Base-by-base conservation (phyloP, 2,888 invertebrate genomes). In the Callyntrura guangdongensis region DNA sequence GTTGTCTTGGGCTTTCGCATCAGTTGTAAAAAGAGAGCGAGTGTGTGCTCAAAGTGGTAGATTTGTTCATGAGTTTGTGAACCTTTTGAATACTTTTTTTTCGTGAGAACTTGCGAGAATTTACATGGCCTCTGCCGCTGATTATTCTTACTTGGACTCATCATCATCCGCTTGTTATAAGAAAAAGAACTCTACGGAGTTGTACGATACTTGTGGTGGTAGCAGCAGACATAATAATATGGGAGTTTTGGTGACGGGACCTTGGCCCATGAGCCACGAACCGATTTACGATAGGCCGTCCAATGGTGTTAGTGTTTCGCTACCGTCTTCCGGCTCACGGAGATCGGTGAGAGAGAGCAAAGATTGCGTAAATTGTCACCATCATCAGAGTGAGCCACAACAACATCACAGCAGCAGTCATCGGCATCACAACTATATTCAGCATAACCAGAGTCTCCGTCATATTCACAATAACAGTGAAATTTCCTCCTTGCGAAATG, bases 251-350 rank as follows among this genome's bases (percentile, higher is more conserved):
- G 90, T 92, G 69, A 93, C 92, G 12, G 91, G 87, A 9, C 85
- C 92, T 27, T 93, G 93, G 93, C 92, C 93, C 1, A 93, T 92
- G 92, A 93, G 92, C 92, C 91, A 85, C 53, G 56, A 90, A 36
- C 92, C 85, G 45, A 83, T 90, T 85, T 92, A 87, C 81, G 81
- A 90, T 22, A 3, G 67, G 36, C 85, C 81, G n/a, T 6, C 8
- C 53, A 69, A 59, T 36, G 74, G 77, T 89, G 90, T 86, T 22
- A 86, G 90, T 82, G 72, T 86, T 25, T 45, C 91, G 4, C 45
- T 69, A n/a, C 14, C 53, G 27, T 91, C 86, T 45, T 86, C 74
- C 12, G 77, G 61, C 83, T 86, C 90, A 12, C 47, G 86, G 82
- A 89, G 89, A 25, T 89, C 89, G 20, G 47, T 85, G 69, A 72